Evolutionary conservation across 2,888 invertebrate species (phyloP).

Genomic region (Temnothorax unifasciatus): DNA sequence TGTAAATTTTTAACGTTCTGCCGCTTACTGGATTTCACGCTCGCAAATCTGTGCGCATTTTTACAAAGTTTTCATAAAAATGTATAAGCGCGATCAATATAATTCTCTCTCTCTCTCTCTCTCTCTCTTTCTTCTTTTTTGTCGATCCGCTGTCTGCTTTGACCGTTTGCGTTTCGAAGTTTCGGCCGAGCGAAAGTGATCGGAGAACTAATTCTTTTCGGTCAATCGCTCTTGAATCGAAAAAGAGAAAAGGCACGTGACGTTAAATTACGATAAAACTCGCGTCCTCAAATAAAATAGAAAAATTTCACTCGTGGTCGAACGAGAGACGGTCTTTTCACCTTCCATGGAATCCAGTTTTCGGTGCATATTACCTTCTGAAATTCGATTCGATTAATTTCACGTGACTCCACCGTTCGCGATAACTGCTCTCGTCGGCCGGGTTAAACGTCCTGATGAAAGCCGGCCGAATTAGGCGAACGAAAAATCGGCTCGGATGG

Average conservation of each 20-base stretch:
- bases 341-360: background rate
- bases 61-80: conserved; percentile 22
- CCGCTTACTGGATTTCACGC: conserved; percentile 36
- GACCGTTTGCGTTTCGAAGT: background rate
- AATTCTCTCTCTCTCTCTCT: background rate
- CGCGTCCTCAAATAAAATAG: background rate
- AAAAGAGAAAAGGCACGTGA: background rate
- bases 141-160: too few relatives aligned
- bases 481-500: conserved; percentile 27
- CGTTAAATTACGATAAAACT: conserved; percentile 13
- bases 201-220: background rate
- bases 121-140: background rate
- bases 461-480: conserved; percentile 30
- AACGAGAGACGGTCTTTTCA: background rate
- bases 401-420: conserved; percentile 36
- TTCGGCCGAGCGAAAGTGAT: background rate
- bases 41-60: conserved; percentile 13
- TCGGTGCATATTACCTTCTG: conserved; percentile 24
- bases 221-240: background rate
- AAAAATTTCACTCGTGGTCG: background rate
- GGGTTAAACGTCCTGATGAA: conserved; percentile 32
- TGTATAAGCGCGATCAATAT: conserved; percentile 25
- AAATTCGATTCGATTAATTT: conserved; percentile 52
- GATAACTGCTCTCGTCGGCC: conserved; percentile 13
- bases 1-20: conserved; percentile 40